These are phyloP conservation scores for Rhorus exstirpatorius DNA, from an alignment of 2,888 invertebrate species.

Conservation along the genomic window DNA sequence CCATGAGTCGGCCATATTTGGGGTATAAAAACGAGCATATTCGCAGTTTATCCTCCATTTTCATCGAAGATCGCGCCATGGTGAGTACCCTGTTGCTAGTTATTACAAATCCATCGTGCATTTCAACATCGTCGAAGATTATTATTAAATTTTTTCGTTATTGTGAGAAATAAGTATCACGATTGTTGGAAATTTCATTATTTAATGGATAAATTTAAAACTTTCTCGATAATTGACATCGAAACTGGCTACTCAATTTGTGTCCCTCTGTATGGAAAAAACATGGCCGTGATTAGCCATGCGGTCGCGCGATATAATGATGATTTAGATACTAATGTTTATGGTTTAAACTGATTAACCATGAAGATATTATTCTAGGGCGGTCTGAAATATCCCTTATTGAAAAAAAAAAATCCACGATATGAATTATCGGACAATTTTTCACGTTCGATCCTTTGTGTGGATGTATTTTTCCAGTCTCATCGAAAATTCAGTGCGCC, in stretches of 20 bases:
- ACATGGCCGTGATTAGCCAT: constrained; percentile 52
- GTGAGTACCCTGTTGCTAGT: constrained; percentile 72
- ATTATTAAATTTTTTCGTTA: not conserved
- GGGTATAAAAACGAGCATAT: constrained; percentile 66
- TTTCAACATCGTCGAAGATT: constrained; percentile 59
- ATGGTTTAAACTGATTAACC: constrained; percentile 90
- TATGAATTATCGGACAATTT: constrained; percentile 17
- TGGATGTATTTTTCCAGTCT: constrained; percentile 89
- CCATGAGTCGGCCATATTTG: constrained; percentile 62
- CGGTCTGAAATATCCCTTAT: constrained; percentile 88
- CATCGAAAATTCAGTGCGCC: constrained; percentile 99
- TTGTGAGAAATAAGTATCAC: constrained; percentile 5
- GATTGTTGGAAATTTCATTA: constrained; percentile 18
- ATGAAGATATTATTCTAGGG: constrained; percentile 91
- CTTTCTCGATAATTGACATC: not conserved
- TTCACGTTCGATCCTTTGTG: constrained; percentile 8
- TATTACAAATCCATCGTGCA: constrained; percentile 64
- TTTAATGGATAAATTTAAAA: constrained; percentile 44
- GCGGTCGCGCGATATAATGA: constrained; percentile 84
- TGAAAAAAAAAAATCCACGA: constrained; percentile 60
- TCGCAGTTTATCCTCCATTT: constrained; percentile 78
- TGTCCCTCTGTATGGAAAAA: not conserved
- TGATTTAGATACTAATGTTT: constrained; percentile 89
- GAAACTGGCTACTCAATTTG: not conserved
- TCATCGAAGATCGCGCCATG: constrained; percentile 75